Evolutionary conservation across 2,888 invertebrate genomes (phyloP), one percentile per base, ranked within the genome.

Genomic region (Thalpophila matura): DNA sequence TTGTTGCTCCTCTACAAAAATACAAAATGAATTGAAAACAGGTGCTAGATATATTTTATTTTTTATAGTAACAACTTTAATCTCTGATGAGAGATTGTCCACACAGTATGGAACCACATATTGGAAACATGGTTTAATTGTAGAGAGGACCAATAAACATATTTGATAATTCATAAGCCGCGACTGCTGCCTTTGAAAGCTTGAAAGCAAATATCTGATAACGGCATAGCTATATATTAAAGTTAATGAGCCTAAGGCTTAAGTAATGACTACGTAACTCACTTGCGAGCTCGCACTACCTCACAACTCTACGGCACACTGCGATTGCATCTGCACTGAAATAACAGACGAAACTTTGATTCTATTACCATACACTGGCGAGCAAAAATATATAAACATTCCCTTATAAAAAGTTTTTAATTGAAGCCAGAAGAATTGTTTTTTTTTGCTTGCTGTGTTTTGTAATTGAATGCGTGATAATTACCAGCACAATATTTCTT

Each of bases 241-340:
- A 60, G 1, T 29, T 56, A 47, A 54, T 62, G 46, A 54, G 29
- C 14, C 38, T 51, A 63, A n/a, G 38, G 26, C 40, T 10, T 58
- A 22, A 38, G 54, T 70, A 50, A 57, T 38, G 22, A 38, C 12
- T 42, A n/a, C 31, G 29, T 63, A 45, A 54, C 43, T 67, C 24
- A 72, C 55, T 29, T 20, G 22, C 20, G 29, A 63, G 5, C 37
- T 53, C 29, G 46, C 49, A 67, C 24, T 45, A 31, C 51, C 63
- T 60, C 31, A 63, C 43, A 49, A 64, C 60, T 65, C 47, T 43
- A 67, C 76, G 9, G 53, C 64, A 76, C 63, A 77, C 67, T 56
- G 49, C 50, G 43, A 64, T 68, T 61, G 54, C 51, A 74, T 49
- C 47, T 37, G 76, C 79, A 80, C 81, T 43, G n/a, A n/a, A 71